These are phyloP conservation scores for Cheracebus regulus DNA, from an alignment of 2,797 vertebrate genomes.

Conservation along the genomic window DNA sequence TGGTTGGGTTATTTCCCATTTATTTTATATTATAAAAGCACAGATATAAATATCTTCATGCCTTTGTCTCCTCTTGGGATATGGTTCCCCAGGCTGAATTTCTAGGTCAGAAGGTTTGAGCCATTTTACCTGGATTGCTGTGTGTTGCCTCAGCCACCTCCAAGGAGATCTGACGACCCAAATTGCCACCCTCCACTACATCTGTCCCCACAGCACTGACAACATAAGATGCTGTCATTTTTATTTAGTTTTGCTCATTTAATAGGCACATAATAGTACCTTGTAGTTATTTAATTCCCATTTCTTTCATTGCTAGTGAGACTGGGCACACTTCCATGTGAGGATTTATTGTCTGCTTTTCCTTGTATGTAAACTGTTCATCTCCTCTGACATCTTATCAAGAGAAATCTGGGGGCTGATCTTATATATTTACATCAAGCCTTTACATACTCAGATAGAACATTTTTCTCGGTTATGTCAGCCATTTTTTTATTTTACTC, in stretches of 20 bases:
- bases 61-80: background rate
- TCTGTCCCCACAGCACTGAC: background rate
- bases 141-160: background rate
- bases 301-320: constrained; percentile 52
- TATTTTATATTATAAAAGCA: background rate
- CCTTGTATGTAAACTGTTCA: constrained; percentile 55
- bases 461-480: constrained; percentile 54
- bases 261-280: constrained; percentile 50
- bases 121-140: background rate
- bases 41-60: background rate
- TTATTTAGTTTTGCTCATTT: constrained; percentile 66
- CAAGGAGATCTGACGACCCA: background rate
- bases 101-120: constrained; percentile 55
- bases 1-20: background rate
- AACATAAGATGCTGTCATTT: constrained; percentile 21
- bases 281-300: constrained; percentile 62
- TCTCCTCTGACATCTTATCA: constrained; percentile 70
- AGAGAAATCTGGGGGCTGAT: constrained; percentile 52
- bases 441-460: constrained; percentile 42
- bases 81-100: background rate
- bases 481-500: constrained; percentile 55
- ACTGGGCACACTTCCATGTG: constrained; percentile 42
- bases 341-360: constrained; percentile 60
- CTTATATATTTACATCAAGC: constrained; percentile 63
- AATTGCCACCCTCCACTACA: background rate